Percentiles rank a stretch among this genome's conserved stretches.
Evolutionary conservation across 2,113 vertebrate genomes (phyloP).

Genomic region (Ia io): DNA sequence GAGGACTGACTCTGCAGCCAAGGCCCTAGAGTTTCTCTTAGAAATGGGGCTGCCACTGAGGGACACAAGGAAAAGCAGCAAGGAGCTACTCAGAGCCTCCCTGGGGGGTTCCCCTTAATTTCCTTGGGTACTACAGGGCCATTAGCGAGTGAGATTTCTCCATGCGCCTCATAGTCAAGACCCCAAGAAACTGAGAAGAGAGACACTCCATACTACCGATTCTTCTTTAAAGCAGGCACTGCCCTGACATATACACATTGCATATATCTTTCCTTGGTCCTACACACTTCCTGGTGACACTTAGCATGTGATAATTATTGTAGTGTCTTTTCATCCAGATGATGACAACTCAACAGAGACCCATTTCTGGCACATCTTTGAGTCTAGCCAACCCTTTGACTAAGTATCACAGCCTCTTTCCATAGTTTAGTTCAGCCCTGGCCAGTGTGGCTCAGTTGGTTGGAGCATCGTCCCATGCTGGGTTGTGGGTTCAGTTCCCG

Average conservation of each 20-base stretch:
- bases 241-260: not conserved
- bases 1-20: not conserved
- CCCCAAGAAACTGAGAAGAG: not conserved
- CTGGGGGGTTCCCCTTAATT: not conserved
- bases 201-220: not conserved
- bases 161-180: not conserved
- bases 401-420: conserved; percentile 21
- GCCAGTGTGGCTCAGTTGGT: not conserved
- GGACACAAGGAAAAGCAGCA: not conserved
- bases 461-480: not conserved
- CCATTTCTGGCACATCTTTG: not conserved
- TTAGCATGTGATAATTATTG: conserved; percentile 1
- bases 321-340: not conserved
- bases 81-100: not conserved
- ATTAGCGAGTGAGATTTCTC: not conserved
- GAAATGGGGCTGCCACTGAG: not conserved
- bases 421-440: not conserved
- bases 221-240: not conserved
- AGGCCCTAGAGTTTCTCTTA: not conserved
- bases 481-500: not conserved
- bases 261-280: not conserved
- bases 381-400: not conserved
- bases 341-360: not conserved
- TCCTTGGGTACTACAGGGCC: not conserved
- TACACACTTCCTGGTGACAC: not conserved